Conservation (phyloP, 2,797 vertebrate genomes). For the Trachurus trachurus region DNA sequence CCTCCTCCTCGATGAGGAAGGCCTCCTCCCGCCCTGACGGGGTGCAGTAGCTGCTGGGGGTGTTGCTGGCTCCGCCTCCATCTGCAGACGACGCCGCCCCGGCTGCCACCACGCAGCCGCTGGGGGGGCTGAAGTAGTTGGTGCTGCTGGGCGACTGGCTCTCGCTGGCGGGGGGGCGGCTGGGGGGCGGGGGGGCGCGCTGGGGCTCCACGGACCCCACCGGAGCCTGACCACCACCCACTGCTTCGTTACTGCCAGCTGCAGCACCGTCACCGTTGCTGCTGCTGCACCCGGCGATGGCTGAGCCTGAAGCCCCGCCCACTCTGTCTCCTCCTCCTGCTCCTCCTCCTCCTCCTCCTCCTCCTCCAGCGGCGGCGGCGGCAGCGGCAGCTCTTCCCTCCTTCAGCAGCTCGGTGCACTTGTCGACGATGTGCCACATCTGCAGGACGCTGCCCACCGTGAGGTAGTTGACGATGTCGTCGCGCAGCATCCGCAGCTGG, state of each 20-base stretch:
- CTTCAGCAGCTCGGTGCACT: slow-evolving; percentile 94
- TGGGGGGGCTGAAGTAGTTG: slow-evolving; percentile 93
- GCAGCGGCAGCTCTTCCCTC: slow-evolving; percentile 71
- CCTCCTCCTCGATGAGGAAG: slow-evolving; percentile 81
- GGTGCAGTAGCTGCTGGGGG: slow-evolving; percentile 89
- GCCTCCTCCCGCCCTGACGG: slow-evolving; percentile 90
- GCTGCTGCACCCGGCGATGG: slow-evolving; percentile 74
- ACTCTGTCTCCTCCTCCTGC: slow-evolving; percentile 31
- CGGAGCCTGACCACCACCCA: slow-evolving; percentile 34
- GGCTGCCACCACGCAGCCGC: slow-evolving; percentile 53
- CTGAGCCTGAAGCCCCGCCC: slow-evolving; percentile 50
- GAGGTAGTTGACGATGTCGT: slow-evolving; percentile 94
- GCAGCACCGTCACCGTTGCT: slow-evolving; percentile 53
- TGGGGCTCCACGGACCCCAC: slow-evolving; percentile 69
- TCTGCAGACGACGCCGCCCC: slow-evolving; percentile 67
- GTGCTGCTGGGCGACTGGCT: slow-evolving; percentile 95
- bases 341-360: slow-evolving; percentile 29
- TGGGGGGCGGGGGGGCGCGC: slow-evolving; percentile 60
- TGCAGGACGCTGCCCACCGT: slow-evolving; percentile 97
- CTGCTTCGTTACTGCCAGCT: background rate
- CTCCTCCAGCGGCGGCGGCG: slow-evolving; percentile 20
- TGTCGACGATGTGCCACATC: slow-evolving; percentile 99
- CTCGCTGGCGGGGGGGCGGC: slow-evolving; percentile 84
- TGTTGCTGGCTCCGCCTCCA: slow-evolving; percentile 85
- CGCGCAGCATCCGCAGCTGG: slow-evolving; percentile 90